Base-by-base conservation (phyloP, 2,113 vertebrate species). In the Pygoscelis adeliae region DNA sequence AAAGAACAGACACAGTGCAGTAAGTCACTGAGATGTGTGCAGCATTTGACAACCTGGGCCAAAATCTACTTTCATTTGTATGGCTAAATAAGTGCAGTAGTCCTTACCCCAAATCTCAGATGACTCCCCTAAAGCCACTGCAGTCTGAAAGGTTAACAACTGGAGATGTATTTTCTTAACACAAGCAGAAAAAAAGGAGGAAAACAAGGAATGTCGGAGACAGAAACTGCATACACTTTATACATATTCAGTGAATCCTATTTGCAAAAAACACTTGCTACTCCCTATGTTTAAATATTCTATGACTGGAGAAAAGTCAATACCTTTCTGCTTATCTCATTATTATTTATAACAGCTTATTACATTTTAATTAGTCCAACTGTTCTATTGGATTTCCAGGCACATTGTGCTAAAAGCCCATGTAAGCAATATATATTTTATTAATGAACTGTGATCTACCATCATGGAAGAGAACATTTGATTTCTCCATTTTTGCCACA, bases 261-360 rank as follows among this genome's bases (percentile, higher is more conserved):
- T 53, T 91, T 65, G 71, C 70, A 87, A 87, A 84, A 80, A 30
- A 6, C 38, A 38, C 42, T 91, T 80, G 50, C 62, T 94, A n/a
- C 27, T 80, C 23, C 52, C 32, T 77, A 1, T 47, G 17, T n/a
- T 93, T 87, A 79, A 94, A 90, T 77, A 93, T 59, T 66, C 67
- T 61, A 17, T 65, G 66, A 59, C 38, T 55, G 50, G 30, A 87
- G 44, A 84, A 84, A 95, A 92, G 72, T 50, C 69, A 89, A 59
- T 79, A 40, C 13, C 53, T 74, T 95, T 76, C 90, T 70, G 36
- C 23, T 91, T 85, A 69, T 40, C 61, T 46, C 49, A 59, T 83
- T 84, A 71, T 82, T 90, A 79, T 88, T 96, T 84, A 53, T 90
- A 92, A 90, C 26, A 85, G 29, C 8, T 90, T 81, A 89, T 90